These are phyloP conservation scores for Nemopilema nomurai DNA, from an alignment of 30 jellyfish, hydroid and myxozoan genomes.

Conservation along the genomic window DNA sequence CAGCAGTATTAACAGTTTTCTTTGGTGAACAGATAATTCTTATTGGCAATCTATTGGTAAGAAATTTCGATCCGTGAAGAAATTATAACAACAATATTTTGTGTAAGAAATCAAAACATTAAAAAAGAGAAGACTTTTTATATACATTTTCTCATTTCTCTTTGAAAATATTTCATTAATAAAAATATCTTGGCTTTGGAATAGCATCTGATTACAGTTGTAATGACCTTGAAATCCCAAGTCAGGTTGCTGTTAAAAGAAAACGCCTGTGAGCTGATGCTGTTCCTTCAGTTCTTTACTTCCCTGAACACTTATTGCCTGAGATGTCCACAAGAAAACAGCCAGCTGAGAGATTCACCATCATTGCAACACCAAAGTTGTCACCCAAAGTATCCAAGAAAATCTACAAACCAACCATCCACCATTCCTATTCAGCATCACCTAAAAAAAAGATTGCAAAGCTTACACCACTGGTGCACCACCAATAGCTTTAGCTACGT, in stretches of 20 bases:
- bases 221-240: slow-evolving; percentile 18
- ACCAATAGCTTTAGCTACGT: slow-evolving; percentile 15
- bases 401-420: background rate
- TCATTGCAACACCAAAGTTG: background rate
- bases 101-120: background rate
- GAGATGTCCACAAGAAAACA: slow-evolving; percentile 1
- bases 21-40: background rate
- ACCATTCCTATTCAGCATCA: slow-evolving; percentile 23
- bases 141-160: background rate
- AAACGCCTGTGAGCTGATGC: slow-evolving; percentile 35
- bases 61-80: too few species aligned
- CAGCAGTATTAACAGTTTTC: background rate
- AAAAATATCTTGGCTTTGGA: background rate
- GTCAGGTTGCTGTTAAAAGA: slow-evolving; percentile 3
- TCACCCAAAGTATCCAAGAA: background rate
- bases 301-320: slow-evolving; percentile 20
- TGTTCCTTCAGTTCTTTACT: slow-evolving; percentile 21
- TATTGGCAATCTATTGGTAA: background rate
- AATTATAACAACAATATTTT: background rate
- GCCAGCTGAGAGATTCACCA: slow-evolving; percentile 6
- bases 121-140: background rate
- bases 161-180: background rate
- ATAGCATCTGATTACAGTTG: background rate
- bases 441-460: slow-evolving; percentile 10
- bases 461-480: slow-evolving; percentile 9